Evolutionary conservation across 2,888 invertebrate species (phyloP).

Genomic region (Apodemia duryi): DNA sequence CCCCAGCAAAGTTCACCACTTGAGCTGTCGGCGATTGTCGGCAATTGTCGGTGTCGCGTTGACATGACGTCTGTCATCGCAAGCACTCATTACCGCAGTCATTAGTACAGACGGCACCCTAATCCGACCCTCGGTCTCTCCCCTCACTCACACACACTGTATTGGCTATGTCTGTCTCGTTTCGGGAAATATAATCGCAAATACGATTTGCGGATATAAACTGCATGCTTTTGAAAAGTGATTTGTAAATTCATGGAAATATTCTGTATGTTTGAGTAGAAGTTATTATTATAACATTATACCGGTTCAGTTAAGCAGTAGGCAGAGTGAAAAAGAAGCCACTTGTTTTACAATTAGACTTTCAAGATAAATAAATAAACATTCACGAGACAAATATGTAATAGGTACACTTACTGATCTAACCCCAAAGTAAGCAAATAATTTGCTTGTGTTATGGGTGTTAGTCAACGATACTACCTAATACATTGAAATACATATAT

Average conservation of each 20-base stretch:
- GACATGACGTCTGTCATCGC: constrained; percentile 14
- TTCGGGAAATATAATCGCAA: background rate
- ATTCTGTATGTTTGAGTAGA: no score
- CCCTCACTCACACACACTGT: background rate
- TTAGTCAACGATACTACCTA: no score
- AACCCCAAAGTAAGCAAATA: no score
- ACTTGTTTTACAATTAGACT: no score
- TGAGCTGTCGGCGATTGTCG: constrained; percentile 12
- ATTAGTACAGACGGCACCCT: constrained; percentile 17
- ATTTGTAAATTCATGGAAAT: background rate
- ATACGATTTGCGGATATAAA: background rate
- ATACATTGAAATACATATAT: no score
- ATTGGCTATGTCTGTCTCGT: background rate
- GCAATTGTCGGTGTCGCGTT: constrained; percentile 12
- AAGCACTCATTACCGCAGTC: constrained; percentile 20
- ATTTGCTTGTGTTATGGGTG: no score
- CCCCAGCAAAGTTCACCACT: constrained; percentile 4
- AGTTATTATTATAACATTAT: no score
- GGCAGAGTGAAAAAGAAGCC: no score
- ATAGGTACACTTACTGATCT: no score
- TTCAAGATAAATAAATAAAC: no score
- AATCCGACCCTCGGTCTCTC: constrained; percentile 5
- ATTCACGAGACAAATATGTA: no score
- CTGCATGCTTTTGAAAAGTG: background rate
- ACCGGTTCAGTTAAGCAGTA: no score